Evolutionary conservation across 1,140 invertebrate species (phyloP).

Genomic region (Pollicipes pollicipes): DNA sequence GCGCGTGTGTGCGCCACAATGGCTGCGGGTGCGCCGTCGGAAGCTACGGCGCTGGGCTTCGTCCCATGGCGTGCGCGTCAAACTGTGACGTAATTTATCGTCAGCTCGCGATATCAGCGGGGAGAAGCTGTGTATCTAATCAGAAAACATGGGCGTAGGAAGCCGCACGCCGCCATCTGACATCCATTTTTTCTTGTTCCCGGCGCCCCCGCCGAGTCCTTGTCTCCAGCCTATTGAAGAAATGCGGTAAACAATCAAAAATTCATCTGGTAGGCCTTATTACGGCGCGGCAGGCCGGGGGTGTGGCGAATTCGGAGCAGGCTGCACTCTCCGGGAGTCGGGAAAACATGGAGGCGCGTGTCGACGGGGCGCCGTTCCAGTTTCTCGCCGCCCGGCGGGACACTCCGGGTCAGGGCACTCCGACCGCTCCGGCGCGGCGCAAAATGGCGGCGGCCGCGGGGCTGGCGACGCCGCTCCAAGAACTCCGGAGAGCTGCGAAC

Average conservation of each 20-base stretch:
- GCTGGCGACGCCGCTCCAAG: neutral
- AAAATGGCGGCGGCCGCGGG: neutral
- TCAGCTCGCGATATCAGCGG: neutral
- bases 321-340: neutral
- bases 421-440: no score
- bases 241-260: constrained; percentile 2
- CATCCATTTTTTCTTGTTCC: neutral
- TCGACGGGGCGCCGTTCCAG: no score
- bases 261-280: neutral
- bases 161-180: neutral
- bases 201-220: neutral
- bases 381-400: neutral
- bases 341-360: neutral
- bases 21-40: no score
- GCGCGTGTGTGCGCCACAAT: neutral
- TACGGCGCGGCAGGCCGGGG: neutral
- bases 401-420: neutral
- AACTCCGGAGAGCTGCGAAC: neutral
- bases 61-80: neutral
- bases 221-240: neutral
- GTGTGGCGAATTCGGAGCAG: neutral
- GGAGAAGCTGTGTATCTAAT: neutral
- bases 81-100: neutral
- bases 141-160: neutral
- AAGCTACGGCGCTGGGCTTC: no score